phyloP scores from a whole-genome alignment of 2,797 vertebrate species.

The Pangasius larnaudii region DNA sequence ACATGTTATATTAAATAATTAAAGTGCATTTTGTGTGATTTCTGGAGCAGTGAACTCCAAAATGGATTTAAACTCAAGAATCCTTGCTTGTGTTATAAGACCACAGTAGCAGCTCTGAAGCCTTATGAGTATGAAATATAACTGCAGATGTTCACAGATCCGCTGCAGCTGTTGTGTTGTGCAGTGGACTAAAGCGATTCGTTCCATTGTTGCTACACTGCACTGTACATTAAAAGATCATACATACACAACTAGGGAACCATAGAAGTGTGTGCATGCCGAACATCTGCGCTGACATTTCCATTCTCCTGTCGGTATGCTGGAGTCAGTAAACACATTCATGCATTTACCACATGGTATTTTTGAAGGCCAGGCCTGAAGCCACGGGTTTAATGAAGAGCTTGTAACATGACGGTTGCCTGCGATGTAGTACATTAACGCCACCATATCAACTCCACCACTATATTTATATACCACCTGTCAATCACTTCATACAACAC shows the following conservation, averaged over 20 bases:
- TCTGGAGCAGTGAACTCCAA: neutral
- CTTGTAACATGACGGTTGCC: conserved; percentile 21
- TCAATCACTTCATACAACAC: neutral
- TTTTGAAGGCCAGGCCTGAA: neutral
- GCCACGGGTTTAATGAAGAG: neutral
- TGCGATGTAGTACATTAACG: neutral
- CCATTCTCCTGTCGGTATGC: neutral
- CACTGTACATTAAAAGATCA: neutral
- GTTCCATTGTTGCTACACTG: neutral
- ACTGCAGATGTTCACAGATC: neutral
- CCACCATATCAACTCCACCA: neutral
- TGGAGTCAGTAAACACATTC: conserved; percentile 27
- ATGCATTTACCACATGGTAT: neutral
- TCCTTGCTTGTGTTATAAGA: neutral
- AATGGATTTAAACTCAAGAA: neutral
- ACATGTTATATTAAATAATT: neutral
- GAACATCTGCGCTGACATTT: neutral
- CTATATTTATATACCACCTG: conserved; percentile 19
- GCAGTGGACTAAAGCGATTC: neutral
- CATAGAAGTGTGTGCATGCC: neutral
- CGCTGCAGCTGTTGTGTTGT: neutral
- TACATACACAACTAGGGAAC: neutral
- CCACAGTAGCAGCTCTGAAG: neutral
- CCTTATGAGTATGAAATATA: neutral
- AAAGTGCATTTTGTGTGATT: neutral